phyloP scores from a whole-genome alignment of 2,888 invertebrate species.

The Octonoba sinensis region DNA sequence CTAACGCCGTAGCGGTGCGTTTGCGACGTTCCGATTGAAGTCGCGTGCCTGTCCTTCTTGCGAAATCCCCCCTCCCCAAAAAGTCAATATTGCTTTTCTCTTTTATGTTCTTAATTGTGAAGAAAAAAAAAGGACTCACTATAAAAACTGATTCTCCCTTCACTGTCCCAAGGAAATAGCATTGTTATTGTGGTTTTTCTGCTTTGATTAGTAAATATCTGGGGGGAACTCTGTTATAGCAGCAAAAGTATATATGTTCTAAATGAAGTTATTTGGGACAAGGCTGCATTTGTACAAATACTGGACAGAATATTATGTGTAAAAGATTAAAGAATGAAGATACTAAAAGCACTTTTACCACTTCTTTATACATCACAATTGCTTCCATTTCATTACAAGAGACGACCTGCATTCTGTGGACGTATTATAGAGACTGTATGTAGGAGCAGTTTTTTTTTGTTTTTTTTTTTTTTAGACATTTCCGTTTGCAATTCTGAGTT shows the following conservation, averaged over 20 bases:
- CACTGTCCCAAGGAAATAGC: conserved; percentile 18
- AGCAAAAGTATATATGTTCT: conserved; percentile 22
- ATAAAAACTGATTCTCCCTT: conserved; percentile 1
- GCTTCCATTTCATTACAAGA: conserved; percentile 55
- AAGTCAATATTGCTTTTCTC: conserved; percentile 26
- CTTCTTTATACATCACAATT: conserved; percentile 49
- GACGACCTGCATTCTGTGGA: conserved; percentile 25
- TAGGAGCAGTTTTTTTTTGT: conserved; percentile 23
- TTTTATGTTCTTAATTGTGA: conserved; percentile 15
- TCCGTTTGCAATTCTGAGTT: conserved; percentile 17
- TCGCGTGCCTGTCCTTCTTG: conserved; percentile 24
- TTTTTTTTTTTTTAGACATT: too few species aligned
- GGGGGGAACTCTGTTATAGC: not conserved
- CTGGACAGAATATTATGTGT: conserved; percentile 20
- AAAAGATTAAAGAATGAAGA: conserved; percentile 17
- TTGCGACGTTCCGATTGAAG: conserved; percentile 1
- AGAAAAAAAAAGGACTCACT: conserved; percentile 6
- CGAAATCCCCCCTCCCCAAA: conserved; percentile 21
- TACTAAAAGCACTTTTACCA: conserved; percentile 30
- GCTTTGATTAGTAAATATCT: conserved; percentile 19
- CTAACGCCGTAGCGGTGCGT: conserved; percentile 1
- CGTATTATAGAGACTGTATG: conserved; percentile 22
- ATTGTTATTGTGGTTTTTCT: conserved; percentile 36
- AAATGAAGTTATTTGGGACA: conserved; percentile 11
- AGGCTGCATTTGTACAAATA: conserved; percentile 31